Conservation (phyloP, 2,888 invertebrate genomes). For the Cryptocheilus praepositus region DNA sequence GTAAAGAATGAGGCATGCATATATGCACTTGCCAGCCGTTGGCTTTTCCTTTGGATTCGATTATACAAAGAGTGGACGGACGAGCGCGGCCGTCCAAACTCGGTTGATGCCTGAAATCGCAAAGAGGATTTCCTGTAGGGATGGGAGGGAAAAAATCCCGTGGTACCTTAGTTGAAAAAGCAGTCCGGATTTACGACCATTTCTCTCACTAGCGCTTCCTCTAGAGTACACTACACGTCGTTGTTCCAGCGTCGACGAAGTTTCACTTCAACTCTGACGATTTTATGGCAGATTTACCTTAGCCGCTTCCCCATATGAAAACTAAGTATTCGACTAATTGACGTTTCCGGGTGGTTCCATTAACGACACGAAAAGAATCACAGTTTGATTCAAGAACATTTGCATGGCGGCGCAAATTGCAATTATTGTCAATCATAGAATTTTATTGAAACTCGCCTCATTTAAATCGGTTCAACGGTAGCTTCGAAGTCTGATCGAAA, state of each 20-base stretch:
- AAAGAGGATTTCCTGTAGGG: slow-evolving; percentile 49
- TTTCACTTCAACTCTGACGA: no score
- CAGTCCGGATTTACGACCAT: background rate
- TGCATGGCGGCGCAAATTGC: no score
- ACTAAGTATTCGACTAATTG: no score
- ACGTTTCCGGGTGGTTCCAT: no score
- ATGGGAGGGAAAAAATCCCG: slow-evolving; percentile 9
- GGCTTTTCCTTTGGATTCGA: slow-evolving; percentile 36
- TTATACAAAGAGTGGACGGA: slow-evolving; percentile 43
- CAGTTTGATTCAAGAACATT: no score
- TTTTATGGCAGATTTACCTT: no score
- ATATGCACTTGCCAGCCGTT: slow-evolving; percentile 1
- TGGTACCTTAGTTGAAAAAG: slow-evolving; percentile 13
- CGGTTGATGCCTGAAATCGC: slow-evolving; percentile 29
- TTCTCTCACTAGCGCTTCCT: slow-evolving; percentile 1
- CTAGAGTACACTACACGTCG: background rate
- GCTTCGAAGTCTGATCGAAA: no score
- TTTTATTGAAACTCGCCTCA: no score
- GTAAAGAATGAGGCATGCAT: background rate
- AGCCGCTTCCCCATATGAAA: background rate
- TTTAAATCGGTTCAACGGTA: no score
- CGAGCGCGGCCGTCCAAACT: slow-evolving; percentile 14
- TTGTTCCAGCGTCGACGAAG: no score
- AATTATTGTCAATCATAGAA: no score
- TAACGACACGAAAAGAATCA: no score